Percentiles rank a stretch among this genome's conserved stretches.
These are phyloP conservation scores for Apantesis nais DNA, from an alignment of 2,888 invertebrate species.

Conservation along the genomic window DNA sequence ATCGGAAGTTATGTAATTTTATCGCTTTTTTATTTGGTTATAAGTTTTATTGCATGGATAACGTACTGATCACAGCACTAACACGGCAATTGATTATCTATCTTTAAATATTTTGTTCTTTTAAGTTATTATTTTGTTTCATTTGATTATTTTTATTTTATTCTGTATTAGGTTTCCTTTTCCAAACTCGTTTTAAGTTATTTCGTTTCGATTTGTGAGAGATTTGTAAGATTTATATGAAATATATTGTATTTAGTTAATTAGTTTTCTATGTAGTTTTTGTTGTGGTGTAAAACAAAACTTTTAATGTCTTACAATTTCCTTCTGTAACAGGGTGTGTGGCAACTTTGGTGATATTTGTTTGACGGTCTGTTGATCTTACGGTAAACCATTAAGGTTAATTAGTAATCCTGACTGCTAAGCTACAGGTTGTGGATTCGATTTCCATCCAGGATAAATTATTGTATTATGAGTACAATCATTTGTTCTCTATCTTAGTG, in stretches of 20 bases:
- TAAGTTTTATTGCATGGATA: constrained; percentile 4
- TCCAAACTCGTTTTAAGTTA: too few relatives aligned
- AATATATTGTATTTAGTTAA: neutral
- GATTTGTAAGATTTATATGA: too few relatives aligned
- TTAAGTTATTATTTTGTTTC: neutral
- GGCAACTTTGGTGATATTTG: too few relatives aligned
- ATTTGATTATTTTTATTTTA: neutral
- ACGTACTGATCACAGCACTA: constrained; percentile 3
- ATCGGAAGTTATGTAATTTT: constrained; percentile 20
- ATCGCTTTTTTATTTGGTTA: constrained; percentile 14
- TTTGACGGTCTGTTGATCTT: neutral
- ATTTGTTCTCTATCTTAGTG: too few relatives aligned
- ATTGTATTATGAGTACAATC: too few relatives aligned
- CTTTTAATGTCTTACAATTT: neutral
- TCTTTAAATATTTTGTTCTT: neutral
- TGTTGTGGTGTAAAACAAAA: neutral
- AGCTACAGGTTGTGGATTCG: too few relatives aligned
- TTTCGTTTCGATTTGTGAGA: too few relatives aligned
- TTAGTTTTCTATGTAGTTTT: neutral
- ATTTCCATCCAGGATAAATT: too few relatives aligned
- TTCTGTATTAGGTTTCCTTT: neutral
- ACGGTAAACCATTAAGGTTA: too few relatives aligned
- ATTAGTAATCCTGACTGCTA: too few relatives aligned
- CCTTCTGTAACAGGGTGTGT: too few relatives aligned
- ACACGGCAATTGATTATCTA: neutral